Base-by-base conservation (phyloP, 1,140 invertebrate species). In the Brachionus calyciflorus region DNA sequence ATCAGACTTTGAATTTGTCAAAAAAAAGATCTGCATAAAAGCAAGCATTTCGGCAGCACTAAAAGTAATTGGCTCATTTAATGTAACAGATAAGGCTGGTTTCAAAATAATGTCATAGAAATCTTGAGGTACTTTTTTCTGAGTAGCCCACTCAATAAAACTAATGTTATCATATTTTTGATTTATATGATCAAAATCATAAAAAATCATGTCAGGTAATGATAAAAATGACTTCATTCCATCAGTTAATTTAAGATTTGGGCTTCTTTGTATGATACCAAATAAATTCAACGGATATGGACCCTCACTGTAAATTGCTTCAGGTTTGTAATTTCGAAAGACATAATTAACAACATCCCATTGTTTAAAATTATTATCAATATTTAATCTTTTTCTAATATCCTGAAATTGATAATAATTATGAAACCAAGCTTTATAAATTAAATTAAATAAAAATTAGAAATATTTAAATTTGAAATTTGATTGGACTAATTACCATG, bases 31-130 rank as follows among this genome's bases (percentile, higher is more conserved):
- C 44, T 78, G 77, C 12, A 76, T 76, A 68, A 60, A 78, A 33
- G 69, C 68, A 10, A 78, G 21, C 69, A 78, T 76, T 63, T 78
- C 77, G 21, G 77, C 77, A n/a, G 77, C 77, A 53, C 77, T 78
- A 28, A 76, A 60, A 14, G 33, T 41, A n/a, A 37, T 41, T 6
- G 19, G 51, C 26, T 78, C 60, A 37, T 78, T 78, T 46, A 76
- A 40, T 17, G 53, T 76, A 26, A 76, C 77, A n/a, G 77, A 76
- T 6, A 78, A 14, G 12, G 70, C 53, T 19, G 77, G 77, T 12
- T 76, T 30, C 49, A 78, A 10, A 7, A 78, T 46, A 21, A 78
- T 78, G 24, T 78, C 77, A 41, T 78, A 76, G 46, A 78, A 57
- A 68, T 55, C 51, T 26, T 60, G 69, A n/a, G 37, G 24, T 14